Evolutionary conservation across 2,888 invertebrate genomes (phyloP), one percentile per base, ranked within the genome.

Genomic region (Xestoiulus laeticollis): DNA sequence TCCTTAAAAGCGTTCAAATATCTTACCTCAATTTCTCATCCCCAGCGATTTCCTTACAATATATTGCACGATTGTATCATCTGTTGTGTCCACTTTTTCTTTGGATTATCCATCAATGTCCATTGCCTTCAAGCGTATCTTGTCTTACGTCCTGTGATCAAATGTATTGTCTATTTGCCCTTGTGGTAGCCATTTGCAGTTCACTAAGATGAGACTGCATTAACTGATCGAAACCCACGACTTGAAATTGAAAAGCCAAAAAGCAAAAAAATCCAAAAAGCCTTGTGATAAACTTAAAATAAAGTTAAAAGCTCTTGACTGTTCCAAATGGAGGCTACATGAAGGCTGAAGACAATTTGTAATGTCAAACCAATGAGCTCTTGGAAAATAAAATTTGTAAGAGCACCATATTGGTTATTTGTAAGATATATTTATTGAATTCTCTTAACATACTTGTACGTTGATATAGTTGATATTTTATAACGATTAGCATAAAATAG

Each of bases 201-300:
- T 68, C 26, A 78, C 26, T 10, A 4, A 30, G 14, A 78, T 26
- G 30, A 78, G 78, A 30, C 30, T 78, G 78, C 78, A 78, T 78
- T 78, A 78, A 78, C 26, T n/a, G n/a, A n/a, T n/a, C 8, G 78
- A 78, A 26, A 78, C 78, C 78, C 78, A 78, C 78, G 78, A 78
- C 10, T 10, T 78, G 14, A 26, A 78, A 14, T 30, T 78, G 78
- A 78, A 78, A 78, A 30, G 78, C 30, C 14, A 30, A 68, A 68
- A 68, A n/a, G n/a, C 59, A 10, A 78, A 30, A 30, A 78, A 38
- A 38, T 38, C 6, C 4, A 38, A 38, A 38, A 38, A 38, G 33
- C 33, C 22, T 22, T 10, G 22, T 59, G 59, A 59, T 59, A 59
- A 19, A 22, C 59, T 22, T 6, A 59, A 22, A 22, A 22, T 5